Base-by-base conservation (phyloP, 37 sponge, comb jelly and placozoan genomes). In the Tethya wilhelma region DNA sequence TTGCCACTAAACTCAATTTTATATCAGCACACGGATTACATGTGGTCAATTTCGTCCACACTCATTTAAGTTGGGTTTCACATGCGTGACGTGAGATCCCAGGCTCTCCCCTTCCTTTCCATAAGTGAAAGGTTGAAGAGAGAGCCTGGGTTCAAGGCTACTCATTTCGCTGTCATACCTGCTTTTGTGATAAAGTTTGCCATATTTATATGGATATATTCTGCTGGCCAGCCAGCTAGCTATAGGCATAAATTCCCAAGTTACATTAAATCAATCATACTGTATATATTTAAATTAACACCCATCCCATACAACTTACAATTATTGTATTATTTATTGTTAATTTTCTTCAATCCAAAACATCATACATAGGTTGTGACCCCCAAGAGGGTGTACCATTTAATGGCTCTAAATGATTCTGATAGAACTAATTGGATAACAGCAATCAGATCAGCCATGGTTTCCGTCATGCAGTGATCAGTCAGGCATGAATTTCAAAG, bases 361-460 rank as follows among this genome's bases (percentile, higher is more conserved):
- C n/a, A n/a, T n/a, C n/a, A n/a, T 59, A 30, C 38, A 74, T 77
- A 34, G 69, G 69, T 69, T 30, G 43, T 40, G 41, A 90, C 90
- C 7, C 69, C 46, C 23, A 90, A 90, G 71, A 55, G 90, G 37
- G 59, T 79, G 0, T 90, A 76, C 45, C 63, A 84, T 38, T 56
- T 90, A 14, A 90, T 90, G 90, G 86, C 90, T 0, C 38, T 77
- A 32, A 67, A 64, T 2, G 74, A 80, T 17, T 45, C 64, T 3
- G 86, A 79, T 55, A 49, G 90, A 38, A 64, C 34, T 1, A 74
- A 74, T 25, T 90, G 90, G 90, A 80, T 84, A 44, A 45, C 41
- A 34, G 59, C 38, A 33, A 71, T 81, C 8, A 59, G 43, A 4
- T 19, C 53, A 19, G 53, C 53, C 53, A 49, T 49, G 14, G 14